phyloP scores from a whole-genome alignment of 2,113 vertebrate genomes.

The Trinectes maculatus region DNA sequence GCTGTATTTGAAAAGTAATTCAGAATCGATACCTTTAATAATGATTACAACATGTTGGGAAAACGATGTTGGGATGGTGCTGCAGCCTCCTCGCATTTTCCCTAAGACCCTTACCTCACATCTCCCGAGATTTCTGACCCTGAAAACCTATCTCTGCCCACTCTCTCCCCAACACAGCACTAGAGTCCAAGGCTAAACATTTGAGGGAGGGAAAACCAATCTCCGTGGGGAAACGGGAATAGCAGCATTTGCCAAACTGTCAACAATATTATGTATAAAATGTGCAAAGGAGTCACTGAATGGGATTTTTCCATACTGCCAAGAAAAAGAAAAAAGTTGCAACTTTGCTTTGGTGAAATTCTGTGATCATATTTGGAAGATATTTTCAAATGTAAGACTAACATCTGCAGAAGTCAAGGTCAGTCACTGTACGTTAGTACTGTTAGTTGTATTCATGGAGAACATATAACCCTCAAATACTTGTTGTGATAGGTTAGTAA shows the following conservation, averaged over 20 bases:
- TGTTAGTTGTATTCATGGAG: too few relatives aligned
- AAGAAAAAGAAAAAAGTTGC: too few relatives aligned
- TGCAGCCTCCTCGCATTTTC: constrained; percentile 14
- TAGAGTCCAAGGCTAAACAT: constrained; percentile 21
- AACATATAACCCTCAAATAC: not conserved
- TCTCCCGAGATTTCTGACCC: constrained; percentile 20
- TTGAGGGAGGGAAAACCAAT: constrained; percentile 16
- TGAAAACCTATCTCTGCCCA: constrained; percentile 10
- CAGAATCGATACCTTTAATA: too few relatives aligned
- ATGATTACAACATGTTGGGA: too few relatives aligned
- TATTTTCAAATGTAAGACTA: not conserved
- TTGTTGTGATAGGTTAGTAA: not conserved
- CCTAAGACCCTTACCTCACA: not conserved
- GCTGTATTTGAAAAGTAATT: too few relatives aligned
- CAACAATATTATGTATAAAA: constrained; percentile 7
- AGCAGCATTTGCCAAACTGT: constrained; percentile 9
- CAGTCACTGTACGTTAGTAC: not conserved
- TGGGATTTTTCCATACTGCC: not conserved
- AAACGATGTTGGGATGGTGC: not conserved
- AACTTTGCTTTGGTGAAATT: not conserved
- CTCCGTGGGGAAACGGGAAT: not conserved
- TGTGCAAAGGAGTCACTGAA: constrained; percentile 1
- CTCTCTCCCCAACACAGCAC: constrained; percentile 12
- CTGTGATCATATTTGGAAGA: not conserved
- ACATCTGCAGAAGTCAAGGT: constrained; percentile 9